Conservation (phyloP, 2,113 vertebrate species). For the Plotosus lineatus region DNA sequence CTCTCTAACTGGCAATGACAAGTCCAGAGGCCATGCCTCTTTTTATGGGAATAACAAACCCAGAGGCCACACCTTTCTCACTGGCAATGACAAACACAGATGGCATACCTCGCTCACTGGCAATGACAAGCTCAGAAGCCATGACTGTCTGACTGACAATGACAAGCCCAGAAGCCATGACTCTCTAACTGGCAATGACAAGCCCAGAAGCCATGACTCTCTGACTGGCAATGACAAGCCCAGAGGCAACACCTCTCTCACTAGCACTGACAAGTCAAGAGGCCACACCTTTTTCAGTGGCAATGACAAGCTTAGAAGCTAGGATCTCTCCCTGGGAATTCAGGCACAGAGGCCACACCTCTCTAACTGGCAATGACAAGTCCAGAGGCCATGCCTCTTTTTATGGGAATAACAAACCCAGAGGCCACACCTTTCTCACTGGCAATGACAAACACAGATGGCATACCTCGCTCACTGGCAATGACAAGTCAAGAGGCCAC, state of each 20-base stretch:
- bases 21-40: too few species aligned
- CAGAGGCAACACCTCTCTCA: background rate
- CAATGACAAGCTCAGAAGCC: background rate
- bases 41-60: too few species aligned
- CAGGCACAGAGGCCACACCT: background rate
- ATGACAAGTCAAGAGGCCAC: too few species aligned
- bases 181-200: background rate
- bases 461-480: too few species aligned
- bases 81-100: too few species aligned
- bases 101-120: too few species aligned
- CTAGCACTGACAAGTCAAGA: too few species aligned
- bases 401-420: background rate
- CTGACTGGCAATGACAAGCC: too few species aligned
- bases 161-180: background rate
- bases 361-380: background rate
- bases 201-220: background rate
- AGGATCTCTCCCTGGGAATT: too few species aligned
- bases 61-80: too few species aligned
- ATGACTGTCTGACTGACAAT: background rate
- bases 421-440: background rate
- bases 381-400: background rate
- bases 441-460: background rate
- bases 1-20: too few species aligned
- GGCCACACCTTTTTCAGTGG: background rate
- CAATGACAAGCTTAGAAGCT: too few species aligned